These are phyloP conservation scores for Erebia ligea DNA, from an alignment of 2,888 invertebrate genomes.

Conservation along the genomic window DNA sequence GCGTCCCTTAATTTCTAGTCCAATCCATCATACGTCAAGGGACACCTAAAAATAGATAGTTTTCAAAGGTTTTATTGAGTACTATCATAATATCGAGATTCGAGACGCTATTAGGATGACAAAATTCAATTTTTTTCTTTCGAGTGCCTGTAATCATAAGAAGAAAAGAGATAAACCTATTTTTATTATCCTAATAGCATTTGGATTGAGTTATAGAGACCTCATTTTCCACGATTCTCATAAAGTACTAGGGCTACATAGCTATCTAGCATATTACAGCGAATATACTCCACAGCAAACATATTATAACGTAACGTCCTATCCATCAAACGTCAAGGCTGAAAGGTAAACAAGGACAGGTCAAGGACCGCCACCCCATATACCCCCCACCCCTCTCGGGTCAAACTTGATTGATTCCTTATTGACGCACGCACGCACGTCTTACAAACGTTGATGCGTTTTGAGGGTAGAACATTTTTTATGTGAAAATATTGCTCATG, in stretches of 20 bases:
- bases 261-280: neutral
- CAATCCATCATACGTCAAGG: too few species aligned
- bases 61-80: too few species aligned
- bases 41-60: too few species aligned
- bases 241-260: constrained; percentile 4
- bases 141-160: too few species aligned
- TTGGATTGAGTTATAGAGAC: too few species aligned
- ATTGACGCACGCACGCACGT: constrained; percentile 69
- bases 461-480: constrained; percentile 37
- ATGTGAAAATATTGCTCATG: constrained; percentile 1
- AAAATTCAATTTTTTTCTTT: too few species aligned
- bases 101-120: too few species aligned
- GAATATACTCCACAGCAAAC: neutral
- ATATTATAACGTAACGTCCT: constrained; percentile 38
- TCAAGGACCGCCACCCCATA: constrained; percentile 58
- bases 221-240: neutral
- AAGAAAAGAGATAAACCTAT: too few species aligned
- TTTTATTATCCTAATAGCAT: too few species aligned
- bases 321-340: constrained; percentile 68
- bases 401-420: constrained; percentile 79
- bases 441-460: constrained; percentile 39
- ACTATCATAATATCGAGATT: too few species aligned
- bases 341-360: constrained; percentile 72
- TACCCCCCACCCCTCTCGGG: constrained; percentile 34
- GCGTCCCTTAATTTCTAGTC: too few species aligned